These are phyloP conservation scores for Daktulosphaira vitifoliae DNA, from an alignment of 1,140 invertebrate species.

Conservation along the genomic window DNA sequence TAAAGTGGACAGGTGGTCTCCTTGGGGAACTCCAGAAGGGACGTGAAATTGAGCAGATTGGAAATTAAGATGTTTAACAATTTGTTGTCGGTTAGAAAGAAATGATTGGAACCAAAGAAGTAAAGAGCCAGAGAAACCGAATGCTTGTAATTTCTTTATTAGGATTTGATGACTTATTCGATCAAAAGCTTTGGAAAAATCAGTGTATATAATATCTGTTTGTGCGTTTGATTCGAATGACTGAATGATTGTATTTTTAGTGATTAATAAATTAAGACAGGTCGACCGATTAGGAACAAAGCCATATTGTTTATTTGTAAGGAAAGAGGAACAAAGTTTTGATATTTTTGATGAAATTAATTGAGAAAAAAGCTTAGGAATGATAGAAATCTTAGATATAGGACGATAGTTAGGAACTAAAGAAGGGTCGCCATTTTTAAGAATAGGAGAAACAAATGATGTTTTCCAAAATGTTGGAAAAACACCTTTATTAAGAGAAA, in stretches of 20 bases:
- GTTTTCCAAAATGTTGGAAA: too few relatives aligned
- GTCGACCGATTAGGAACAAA: too few relatives aligned
- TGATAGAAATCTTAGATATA: not conserved
- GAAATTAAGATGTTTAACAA: not conserved
- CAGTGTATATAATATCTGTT: not conserved
- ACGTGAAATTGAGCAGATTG: not conserved
- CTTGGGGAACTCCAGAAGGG: not conserved
- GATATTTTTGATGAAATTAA: too few relatives aligned
- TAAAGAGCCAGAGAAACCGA: not conserved
- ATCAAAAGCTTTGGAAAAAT: not conserved
- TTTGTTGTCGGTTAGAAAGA: not conserved
- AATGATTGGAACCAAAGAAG: not conserved
- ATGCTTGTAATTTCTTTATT: not conserved
- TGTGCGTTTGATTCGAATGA: not conserved
- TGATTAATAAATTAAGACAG: not conserved
- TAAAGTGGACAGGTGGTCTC: not conserved
- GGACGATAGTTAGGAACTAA: not conserved
- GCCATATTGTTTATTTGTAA: too few relatives aligned
- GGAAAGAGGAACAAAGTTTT: too few relatives aligned
- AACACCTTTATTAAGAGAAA: too few relatives aligned
- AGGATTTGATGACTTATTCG: conserved; percentile 1
- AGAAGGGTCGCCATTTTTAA: too few relatives aligned
- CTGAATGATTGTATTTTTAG: not conserved
- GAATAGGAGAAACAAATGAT: too few relatives aligned
- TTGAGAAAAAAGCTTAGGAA: not conserved